These are phyloP conservation scores for Clarias fuscus DNA, from an alignment of 2,797 vertebrate species.

Conservation along the genomic window DNA sequence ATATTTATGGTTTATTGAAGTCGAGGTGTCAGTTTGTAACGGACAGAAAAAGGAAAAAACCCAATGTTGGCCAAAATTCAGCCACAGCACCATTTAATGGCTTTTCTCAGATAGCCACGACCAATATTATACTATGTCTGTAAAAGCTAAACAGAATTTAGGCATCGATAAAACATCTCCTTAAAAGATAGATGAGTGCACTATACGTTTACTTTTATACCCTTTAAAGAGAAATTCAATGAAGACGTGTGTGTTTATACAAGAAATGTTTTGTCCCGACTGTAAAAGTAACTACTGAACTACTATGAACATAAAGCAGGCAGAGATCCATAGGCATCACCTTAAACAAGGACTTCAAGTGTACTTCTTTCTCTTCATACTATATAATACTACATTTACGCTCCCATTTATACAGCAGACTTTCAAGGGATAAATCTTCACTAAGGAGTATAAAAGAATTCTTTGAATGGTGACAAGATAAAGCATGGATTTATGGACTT, in stretches of 20 bases:
- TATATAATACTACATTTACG: not conserved
- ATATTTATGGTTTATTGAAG: not conserved
- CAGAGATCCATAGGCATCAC: not conserved
- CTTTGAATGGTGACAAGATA: not conserved
- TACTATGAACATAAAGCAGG: not conserved
- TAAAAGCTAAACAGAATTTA: conserved; percentile 14
- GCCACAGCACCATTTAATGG: not conserved
- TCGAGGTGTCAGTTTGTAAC: not conserved
- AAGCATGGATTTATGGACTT: not conserved
- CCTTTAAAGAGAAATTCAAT: not conserved
- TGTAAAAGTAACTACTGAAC: conserved; percentile 1
- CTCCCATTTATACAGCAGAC: not conserved
- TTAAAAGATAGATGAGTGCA: not conserved
- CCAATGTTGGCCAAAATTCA: not conserved
- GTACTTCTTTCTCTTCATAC: not conserved
- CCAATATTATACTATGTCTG: not conserved
- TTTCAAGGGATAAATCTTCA: not conserved
- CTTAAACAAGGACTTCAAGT: not conserved
- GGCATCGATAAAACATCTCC: not conserved
- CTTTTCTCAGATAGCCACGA: not conserved
- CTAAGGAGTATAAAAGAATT: not conserved
- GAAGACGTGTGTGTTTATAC: not conserved
- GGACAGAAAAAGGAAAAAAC: not conserved
- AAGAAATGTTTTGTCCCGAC: not conserved
- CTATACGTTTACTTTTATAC: not conserved